Base-by-base conservation (phyloP, 2,888 invertebrate species). In the Callyntrura sp. region DNA sequence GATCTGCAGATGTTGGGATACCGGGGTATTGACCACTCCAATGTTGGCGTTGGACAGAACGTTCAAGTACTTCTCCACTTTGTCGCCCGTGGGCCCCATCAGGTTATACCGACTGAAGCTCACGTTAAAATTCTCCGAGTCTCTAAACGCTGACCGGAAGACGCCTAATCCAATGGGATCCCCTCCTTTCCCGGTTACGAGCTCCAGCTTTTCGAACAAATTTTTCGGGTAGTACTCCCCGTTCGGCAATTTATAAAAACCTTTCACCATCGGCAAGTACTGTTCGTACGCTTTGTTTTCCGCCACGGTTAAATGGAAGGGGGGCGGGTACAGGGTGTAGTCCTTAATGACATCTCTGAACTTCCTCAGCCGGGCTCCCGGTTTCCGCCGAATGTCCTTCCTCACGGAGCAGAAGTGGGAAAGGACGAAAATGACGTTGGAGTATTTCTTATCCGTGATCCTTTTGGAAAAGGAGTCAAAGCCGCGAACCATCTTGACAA, bases 361-460 rank as follows among this genome's bases (percentile, higher is more conserved):
- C 17, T 57, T 0, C 17, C 17, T 57, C 6, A 57, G 14, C 17
- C 17, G 0, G 1, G 9, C 3, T 17, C 2, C 57, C 17, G 57
- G 57, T 14, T 57, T 14, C 4, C 17, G 9, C 1, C 17, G 57
- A 0, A 88, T 14, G 0, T 55, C 62, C 11, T 87, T 12, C 5
- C 2, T 35, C 9, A 70, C 89, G 0, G 87, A 87, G 73, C 90
- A 87, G 14, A 82, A 85, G 28, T 91, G 90, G 1, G 90, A 57
- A 0, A 91, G 60, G 8, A 90, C 91, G 17, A 91, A 89, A 12
- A 91, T 45, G 0, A 90, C 91, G 20, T 91, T 91, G 0, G 90
- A 90, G n/a, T 43, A 91, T 0, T 70, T 90, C 3, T 81, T 55
- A 35, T 87, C 89, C 0, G 76, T 87, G n/a, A 91, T 87, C 62